Evolutionary conservation across 2,113 vertebrate genomes (phyloP).

Genomic region (Pachyramphus minor): DNA sequence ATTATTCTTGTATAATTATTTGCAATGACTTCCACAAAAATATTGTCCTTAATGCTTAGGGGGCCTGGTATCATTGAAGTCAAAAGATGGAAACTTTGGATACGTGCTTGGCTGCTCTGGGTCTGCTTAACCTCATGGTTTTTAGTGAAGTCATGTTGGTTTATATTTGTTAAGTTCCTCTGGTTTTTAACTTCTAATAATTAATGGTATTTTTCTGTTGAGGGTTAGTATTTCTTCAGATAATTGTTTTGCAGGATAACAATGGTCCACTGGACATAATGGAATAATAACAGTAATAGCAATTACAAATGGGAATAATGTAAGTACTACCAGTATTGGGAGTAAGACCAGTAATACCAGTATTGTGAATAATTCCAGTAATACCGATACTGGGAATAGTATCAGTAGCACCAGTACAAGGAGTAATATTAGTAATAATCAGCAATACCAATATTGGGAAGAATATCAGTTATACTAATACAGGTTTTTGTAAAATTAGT

Average conservation of each 20-base stretch:
- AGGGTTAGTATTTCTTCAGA: background rate
- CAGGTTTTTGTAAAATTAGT: background rate
- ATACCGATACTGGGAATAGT: background rate
- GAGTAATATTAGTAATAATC: too few relatives aligned
- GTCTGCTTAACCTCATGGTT: background rate
- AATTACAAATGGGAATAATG: background rate
- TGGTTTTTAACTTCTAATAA: background rate
- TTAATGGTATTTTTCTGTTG: background rate
- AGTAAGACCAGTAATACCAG: background rate
- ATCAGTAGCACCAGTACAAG: background rate
- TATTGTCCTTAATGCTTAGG: background rate
- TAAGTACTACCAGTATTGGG: background rate
- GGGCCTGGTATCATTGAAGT: background rate
- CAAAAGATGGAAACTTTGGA: background rate
- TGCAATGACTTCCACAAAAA: background rate
- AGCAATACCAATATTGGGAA: too few relatives aligned
- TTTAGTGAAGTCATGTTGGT: background rate
- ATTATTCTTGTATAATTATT: background rate
- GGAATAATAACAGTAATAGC: background rate
- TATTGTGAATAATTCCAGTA: background rate
- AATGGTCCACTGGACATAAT: background rate
- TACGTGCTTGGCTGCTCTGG: background rate
- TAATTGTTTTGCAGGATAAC: background rate
- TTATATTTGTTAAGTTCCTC: background rate
- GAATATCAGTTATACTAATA: background rate